phyloP scores from a whole-genome alignment of 1,140 invertebrate species.

The Bombus balteatus region DNA sequence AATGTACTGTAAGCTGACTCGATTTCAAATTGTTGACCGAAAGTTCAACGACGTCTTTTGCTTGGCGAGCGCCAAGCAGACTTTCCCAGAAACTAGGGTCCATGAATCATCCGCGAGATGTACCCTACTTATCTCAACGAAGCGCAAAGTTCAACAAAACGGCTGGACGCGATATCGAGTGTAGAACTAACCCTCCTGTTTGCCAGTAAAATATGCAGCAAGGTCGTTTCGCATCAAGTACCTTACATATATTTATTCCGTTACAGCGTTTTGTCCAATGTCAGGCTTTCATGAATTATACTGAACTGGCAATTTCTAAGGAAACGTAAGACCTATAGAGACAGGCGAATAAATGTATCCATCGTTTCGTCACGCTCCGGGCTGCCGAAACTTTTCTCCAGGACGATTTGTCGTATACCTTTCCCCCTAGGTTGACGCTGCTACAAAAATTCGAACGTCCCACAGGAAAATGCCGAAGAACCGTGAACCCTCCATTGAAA shows the following conservation, averaged over 20 bases:
- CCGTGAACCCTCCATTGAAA: background rate
- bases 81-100: background rate
- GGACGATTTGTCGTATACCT: slow-evolving; percentile 5
- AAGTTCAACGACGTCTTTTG: background rate
- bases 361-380: background rate
- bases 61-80: background rate
- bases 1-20: background rate
- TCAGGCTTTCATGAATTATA: slow-evolving; percentile 22
- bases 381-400: slow-evolving; percentile 17
- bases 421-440: background rate
- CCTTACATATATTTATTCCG: background rate
- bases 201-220: background rate
- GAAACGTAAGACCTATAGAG: background rate
- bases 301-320: background rate
- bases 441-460: background rate
- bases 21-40: slow-evolving; percentile 3
- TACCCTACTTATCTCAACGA: background rate
- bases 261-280: background rate
- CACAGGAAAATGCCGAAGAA: background rate
- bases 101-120: background rate
- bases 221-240: background rate
- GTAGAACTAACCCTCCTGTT: background rate
- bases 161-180: background rate
- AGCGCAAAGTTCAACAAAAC: background rate
- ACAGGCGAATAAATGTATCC: background rate